phyloP scores from a whole-genome alignment of 37 sponge, comb jelly and placozoan genomes.

The Axinella damicornis region DNA sequence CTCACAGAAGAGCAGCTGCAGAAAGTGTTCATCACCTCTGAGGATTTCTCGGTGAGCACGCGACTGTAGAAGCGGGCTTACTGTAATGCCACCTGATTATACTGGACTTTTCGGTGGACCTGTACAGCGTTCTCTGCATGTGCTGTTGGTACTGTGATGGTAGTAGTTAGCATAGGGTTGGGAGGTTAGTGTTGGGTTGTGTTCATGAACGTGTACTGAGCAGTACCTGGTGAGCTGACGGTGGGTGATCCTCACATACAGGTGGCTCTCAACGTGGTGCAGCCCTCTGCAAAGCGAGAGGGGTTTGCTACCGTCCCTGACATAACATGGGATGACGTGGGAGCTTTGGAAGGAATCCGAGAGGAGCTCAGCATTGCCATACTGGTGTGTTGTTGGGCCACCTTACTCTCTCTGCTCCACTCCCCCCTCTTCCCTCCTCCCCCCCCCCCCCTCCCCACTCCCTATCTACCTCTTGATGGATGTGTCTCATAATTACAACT shows the following conservation, averaged over 20 bases:
- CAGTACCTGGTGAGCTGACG: not conserved
- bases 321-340: constrained; percentile 94
- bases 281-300: constrained; percentile 95
- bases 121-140: too few species aligned
- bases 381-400: constrained; percentile 50
- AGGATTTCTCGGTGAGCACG: constrained; percentile 42
- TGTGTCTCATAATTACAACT: too few species aligned
- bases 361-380: constrained; percentile 94
- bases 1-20: constrained; percentile 27
- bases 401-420: not conserved
- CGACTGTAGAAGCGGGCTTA: not conserved
- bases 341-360: constrained; percentile 87
- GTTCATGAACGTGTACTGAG: not conserved
- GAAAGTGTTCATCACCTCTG: constrained; percentile 25
- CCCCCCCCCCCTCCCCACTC: not conserved
- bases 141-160: not conserved
- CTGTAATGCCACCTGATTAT: too few species aligned
- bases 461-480: not conserved
- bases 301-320: constrained; percentile 98
- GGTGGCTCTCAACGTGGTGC: constrained; percentile 75
- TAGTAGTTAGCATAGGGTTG: too few species aligned
- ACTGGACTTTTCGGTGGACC: too few species aligned
- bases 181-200: not conserved
- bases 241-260: constrained; percentile 14
- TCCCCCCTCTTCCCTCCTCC: too few species aligned